These are phyloP conservation scores for Anthoscopus minutus DNA, from an alignment of 2,113 vertebrate genomes.

Conservation along the genomic window DNA sequence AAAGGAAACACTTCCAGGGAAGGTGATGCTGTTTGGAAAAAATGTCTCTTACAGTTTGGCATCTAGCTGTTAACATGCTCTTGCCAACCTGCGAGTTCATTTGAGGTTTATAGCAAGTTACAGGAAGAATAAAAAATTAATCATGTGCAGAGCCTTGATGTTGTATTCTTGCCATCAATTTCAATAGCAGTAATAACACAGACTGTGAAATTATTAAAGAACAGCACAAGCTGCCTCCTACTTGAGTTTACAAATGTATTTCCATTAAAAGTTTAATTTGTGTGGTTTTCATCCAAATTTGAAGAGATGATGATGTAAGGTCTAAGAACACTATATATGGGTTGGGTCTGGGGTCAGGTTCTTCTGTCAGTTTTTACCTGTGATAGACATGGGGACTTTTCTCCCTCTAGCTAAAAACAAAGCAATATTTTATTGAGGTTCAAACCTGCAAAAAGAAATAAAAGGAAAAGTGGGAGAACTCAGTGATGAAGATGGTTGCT, in stretches of 20 bases:
- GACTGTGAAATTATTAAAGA: not conserved
- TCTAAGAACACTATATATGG: not conserved
- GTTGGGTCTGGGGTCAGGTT: not conserved
- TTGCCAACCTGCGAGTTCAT: slow-evolving; percentile 48
- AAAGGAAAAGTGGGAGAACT: not conserved
- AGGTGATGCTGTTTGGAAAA: slow-evolving; percentile 31
- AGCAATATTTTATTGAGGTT: not conserved
- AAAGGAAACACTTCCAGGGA: not conserved
- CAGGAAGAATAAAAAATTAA: slow-evolving; percentile 57
- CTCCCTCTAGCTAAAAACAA: not conserved
- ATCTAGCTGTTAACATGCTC: not conserved
- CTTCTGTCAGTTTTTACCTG: not conserved
- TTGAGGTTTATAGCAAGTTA: slow-evolving; percentile 53
- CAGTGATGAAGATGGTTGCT: not conserved
- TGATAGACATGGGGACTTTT: not conserved
- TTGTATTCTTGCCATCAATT: slow-evolving; percentile 30
- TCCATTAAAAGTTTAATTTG: slow-evolving; percentile 10
- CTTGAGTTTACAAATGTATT: not conserved
- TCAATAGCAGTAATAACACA: slow-evolving; percentile 44
- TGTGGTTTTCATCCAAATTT: not conserved
- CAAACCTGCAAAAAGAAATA: not conserved
- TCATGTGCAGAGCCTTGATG: slow-evolving; percentile 3
- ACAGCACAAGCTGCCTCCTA: not conserved
- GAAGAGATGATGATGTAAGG: not conserved
- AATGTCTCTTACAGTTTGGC: slow-evolving; percentile 11